Conservation (phyloP, 2,113 vertebrate genomes). For the Trachemys scripta region DNA sequence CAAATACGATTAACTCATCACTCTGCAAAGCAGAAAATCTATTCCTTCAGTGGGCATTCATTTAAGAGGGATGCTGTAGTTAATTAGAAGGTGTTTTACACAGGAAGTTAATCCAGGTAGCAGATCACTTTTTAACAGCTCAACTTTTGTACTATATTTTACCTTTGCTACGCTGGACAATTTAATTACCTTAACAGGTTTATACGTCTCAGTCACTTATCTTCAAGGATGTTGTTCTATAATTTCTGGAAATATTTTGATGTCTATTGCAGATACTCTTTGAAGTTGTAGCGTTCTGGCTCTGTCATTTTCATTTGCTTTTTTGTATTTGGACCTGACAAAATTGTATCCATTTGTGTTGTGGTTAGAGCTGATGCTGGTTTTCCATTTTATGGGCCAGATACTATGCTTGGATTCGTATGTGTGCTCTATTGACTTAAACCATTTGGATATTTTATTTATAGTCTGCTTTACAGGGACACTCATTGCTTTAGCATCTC, state of each 20-base stretch:
- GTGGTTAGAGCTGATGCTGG: constrained; percentile 38
- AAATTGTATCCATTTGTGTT: constrained; percentile 30
- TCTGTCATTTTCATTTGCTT: constrained; percentile 22
- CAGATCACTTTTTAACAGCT: not conserved
- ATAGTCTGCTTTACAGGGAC: not conserved
- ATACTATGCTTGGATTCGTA: constrained; percentile 26
- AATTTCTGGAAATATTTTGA: constrained; percentile 42
- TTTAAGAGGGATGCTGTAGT: not conserved
- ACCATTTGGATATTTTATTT: constrained; percentile 17
- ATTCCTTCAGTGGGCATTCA: not conserved
- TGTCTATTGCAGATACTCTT: constrained; percentile 37
- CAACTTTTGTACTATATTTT: not conserved
- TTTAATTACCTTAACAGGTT: constrained; percentile 21
- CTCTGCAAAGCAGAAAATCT: not conserved
- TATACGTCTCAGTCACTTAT: not conserved
- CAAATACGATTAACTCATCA: not conserved
- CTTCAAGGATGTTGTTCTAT: not conserved
- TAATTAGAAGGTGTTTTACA: not conserved
- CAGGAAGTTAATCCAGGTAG: not conserved
- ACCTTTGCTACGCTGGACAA: not conserved
- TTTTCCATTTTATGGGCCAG: constrained; percentile 57
- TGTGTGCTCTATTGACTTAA: constrained; percentile 28
- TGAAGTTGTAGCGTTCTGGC: constrained; percentile 9
- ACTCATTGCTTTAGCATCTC: not conserved
- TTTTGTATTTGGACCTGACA: constrained; percentile 24